Conservation (phyloP, 2,113 vertebrate genomes). For the Fulmarus glacialis region DNA sequence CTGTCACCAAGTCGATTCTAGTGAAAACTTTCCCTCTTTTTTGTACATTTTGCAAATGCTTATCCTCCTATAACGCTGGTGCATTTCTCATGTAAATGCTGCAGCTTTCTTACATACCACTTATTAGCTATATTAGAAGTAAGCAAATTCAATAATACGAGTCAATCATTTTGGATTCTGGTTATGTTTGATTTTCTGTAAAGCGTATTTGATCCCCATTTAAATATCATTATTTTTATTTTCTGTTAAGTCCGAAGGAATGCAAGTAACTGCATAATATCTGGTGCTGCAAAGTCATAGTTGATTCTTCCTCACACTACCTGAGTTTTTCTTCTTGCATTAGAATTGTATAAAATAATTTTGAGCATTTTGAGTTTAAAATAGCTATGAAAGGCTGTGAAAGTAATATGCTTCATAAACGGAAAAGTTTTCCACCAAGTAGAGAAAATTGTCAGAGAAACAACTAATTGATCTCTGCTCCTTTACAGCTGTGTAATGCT, state of each 20-base stretch:
- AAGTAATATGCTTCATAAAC: slow-evolving; percentile 27
- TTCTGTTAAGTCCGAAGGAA: neutral
- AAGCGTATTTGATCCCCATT: neutral
- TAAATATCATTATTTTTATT: neutral
- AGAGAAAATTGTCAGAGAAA: slow-evolving; percentile 76
- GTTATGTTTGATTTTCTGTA: neutral
- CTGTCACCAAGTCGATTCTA: neutral
- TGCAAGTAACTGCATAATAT: neutral
- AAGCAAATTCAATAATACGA: neutral
- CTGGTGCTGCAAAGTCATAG: neutral
- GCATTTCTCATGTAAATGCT: neutral
- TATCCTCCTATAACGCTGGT: neutral
- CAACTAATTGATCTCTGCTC: slow-evolving; percentile 87
- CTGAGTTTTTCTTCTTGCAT: neutral
- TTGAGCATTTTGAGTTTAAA: slow-evolving; percentile 5
- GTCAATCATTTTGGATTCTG: neutral
- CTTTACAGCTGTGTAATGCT: slow-evolving; percentile 88
- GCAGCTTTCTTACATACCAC: neutral
- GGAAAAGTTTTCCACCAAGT: slow-evolving; percentile 69
- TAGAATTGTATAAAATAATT: neutral
- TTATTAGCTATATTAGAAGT: neutral
- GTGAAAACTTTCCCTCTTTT: neutral
- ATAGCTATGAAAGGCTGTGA: neutral
- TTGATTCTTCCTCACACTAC: neutral
- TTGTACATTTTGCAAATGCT: neutral